Evolutionary conservation across 2,113 vertebrate genomes (phyloP).

Genomic region (Tautogolabrus adspersus): DNA sequence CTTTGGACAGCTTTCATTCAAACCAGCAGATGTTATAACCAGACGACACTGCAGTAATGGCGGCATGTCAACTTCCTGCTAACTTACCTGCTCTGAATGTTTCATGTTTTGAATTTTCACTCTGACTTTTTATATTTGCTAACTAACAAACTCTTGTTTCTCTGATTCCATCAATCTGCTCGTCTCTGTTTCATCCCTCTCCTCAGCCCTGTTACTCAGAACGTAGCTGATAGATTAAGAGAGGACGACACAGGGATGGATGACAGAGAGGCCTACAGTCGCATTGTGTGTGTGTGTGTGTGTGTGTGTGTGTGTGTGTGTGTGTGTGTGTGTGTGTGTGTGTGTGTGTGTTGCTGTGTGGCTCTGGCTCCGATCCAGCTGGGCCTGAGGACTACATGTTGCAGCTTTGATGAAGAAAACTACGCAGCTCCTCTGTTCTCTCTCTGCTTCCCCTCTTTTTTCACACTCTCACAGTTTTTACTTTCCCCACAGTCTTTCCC

Average conservation of each 20-base stretch:
- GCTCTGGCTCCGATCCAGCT: slow-evolving; percentile 56
- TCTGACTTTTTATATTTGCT: background rate
- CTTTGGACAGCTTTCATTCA: too few species aligned
- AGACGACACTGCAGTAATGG: too few species aligned
- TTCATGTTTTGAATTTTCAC: slow-evolving; percentile 13
- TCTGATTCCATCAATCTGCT: background rate
- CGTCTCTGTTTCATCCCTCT: background rate
- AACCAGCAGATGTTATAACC: too few species aligned
- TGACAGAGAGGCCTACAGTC: background rate
- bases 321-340: background rate
- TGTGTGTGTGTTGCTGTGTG: slow-evolving; percentile 43
- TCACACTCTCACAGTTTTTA: slow-evolving; percentile 12
- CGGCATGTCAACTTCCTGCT: too few species aligned
- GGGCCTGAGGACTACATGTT: slow-evolving; percentile 57
- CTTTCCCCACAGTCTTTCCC: background rate
- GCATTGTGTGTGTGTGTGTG: slow-evolving; percentile 14
- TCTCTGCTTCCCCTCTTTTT: background rate
- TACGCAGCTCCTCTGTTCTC: slow-evolving; percentile 37
- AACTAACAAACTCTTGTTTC: background rate
- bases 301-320: slow-evolving; percentile 4
- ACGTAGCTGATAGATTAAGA: slow-evolving; percentile 16
- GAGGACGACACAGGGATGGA: slow-evolving; percentile 12
- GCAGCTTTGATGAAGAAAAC: slow-evolving; percentile 68
- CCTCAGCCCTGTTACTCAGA: background rate
- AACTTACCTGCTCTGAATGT: background rate